Percentiles rank a stretch among this genome's conserved stretches.
phyloP scores from a whole-genome alignment of 37 sponge, comb jelly and placozoan species.

The Haliclona indistincta region DNA sequence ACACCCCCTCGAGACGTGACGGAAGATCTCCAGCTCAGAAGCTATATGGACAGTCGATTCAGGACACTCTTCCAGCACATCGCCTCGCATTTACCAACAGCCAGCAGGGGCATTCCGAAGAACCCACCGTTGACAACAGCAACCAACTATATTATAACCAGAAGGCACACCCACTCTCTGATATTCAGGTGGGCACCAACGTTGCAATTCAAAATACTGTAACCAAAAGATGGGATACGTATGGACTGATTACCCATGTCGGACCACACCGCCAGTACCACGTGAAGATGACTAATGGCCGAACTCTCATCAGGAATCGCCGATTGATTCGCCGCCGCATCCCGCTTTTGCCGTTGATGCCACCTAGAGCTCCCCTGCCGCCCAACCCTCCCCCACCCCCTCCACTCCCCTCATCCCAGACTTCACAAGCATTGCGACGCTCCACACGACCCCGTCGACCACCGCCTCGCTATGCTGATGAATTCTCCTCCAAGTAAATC shows the following conservation, averaged over 20 bases:
- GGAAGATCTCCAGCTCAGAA: not conserved
- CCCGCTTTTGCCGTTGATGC: too few relatives aligned
- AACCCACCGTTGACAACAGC: not conserved
- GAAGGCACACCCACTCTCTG: not conserved
- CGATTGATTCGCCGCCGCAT: not conserved
- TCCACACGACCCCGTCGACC: too few relatives aligned
- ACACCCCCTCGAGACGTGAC: conserved; percentile 21
- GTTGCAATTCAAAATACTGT: not conserved
- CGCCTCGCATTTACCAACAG: not conserved
- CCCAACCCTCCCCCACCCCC: too few relatives aligned
- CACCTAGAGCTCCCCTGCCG: too few relatives aligned
- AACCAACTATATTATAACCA: not conserved
- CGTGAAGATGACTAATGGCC: not conserved
- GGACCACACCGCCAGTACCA: not conserved
- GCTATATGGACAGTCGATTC: conserved; percentile 1
- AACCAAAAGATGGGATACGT: not conserved
- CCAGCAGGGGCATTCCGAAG: not conserved
- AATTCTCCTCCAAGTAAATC: too few relatives aligned
- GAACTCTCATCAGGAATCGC: not conserved
- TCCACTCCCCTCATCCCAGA: too few relatives aligned
- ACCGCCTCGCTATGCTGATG: too few relatives aligned
- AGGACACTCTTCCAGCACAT: not conserved
- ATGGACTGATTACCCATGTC: not conserved
- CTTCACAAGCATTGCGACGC: too few relatives aligned
- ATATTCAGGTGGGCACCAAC: not conserved